Evolutionary conservation across 2,113 vertebrate species (phyloP), one percentile per base, ranked within the genome.

Genomic region (Steatornis caripensis): DNA sequence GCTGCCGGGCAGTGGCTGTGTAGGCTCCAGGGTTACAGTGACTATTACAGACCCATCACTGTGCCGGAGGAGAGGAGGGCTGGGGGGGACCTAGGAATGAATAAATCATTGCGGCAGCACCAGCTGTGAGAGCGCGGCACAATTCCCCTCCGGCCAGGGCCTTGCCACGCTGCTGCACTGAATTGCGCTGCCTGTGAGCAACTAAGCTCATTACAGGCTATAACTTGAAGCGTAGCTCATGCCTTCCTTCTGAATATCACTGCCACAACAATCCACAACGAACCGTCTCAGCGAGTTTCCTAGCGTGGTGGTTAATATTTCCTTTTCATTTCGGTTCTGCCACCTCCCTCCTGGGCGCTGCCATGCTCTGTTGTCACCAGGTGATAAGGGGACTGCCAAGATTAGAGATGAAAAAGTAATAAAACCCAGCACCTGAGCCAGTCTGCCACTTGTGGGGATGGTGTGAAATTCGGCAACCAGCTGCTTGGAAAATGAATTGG

Each of bases 401-500:
- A 80, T 78, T 54, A 90, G 34, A 57, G 64, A 86, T 90, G 70
- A 75, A 75, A 81, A 84, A 87, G 62, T 29, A 71, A 24, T 7
- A 51, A 70, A 93, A 71, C 45, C 14, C 19, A n/a, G 72, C 93
- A 96, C 86, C 94, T 89, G 93, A 92, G 39, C 77, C 4, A 3
- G 15, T 61, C 78, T 90, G 68, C 65, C 24, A 15, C 71, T 94
- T 69, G 51, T 61, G 49, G 37, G 89, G 46, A 77, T 30, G 37
- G 64, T 9, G 10, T 86, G 76, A 92, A 64, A 89, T 93, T 84
- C 29, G 76, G 92, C 83, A 84, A 17, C 30, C 2, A 45, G 43
- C 37, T 66, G 55, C 57, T 81, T 65, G 78, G 92, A 62, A 84
- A 94, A 89, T 90, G 78, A 95, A 84, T 92, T 70, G 88, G 37